phyloP scores from a whole-genome alignment of 2,113 vertebrate species.

The Isichthys henryi region DNA sequence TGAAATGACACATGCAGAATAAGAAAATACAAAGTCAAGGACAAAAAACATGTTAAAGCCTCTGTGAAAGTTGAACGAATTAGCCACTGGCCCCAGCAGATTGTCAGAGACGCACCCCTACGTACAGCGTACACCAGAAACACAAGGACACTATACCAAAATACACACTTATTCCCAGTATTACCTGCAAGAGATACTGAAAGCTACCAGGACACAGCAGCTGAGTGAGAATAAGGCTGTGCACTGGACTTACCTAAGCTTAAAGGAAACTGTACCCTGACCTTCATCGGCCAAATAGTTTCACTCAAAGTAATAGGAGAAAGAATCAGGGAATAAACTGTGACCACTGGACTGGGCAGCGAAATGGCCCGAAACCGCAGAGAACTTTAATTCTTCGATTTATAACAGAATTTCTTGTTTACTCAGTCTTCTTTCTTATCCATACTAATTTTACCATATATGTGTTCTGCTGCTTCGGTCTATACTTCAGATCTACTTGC shows the following conservation, averaged over 20 bases:
- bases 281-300: background rate
- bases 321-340: background rate
- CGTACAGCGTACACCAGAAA: background rate
- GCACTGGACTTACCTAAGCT: background rate
- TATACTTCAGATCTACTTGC: background rate
- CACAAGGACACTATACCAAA: background rate
- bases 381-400: background rate
- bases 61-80: background rate
- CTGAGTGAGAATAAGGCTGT: background rate
- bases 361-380: background rate
- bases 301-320: background rate
- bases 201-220: background rate
- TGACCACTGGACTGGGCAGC: background rate
- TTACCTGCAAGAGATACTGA: background rate
- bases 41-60: background rate
- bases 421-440: background rate
- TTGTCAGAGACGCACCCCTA: background rate
- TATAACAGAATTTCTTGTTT: background rate
- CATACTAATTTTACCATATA: background rate
- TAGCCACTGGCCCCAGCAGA: background rate
- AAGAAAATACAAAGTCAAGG: background rate
- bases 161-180: background rate
- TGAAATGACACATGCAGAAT: background rate
- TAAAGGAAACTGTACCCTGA: background rate
- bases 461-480: background rate